Base-by-base conservation (phyloP, 2,888 invertebrate genomes). In the Eueremaeus valkanovi region DNA sequence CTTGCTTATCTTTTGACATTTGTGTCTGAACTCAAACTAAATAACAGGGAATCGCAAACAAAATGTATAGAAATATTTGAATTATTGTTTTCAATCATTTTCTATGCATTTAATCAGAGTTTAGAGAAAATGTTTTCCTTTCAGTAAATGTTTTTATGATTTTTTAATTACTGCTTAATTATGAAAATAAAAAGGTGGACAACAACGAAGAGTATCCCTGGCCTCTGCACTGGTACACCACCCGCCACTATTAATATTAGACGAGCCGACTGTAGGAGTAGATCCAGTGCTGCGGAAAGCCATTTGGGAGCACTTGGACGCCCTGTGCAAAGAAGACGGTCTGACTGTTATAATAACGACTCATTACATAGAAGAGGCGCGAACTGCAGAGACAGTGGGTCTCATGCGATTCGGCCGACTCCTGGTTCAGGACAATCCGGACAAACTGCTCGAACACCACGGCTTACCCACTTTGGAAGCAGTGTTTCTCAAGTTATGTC, bases 291-390 rank as follows among this genome's bases (percentile, higher is more conserved):
- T 95, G 0, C 80, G 84, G 78, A 81, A 82, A 77, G 82, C 93
- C 84, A 84, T 84, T 70, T 84, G 84, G 84, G 81, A 82, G 29
- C 84, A 84, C 78, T 77, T 84, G 68, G 77, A 83, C 24, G 80
- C 80, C 18, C 82, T 84, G n/a, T 81, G 83, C 5, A 78, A 80
- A 42, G 79, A 79, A 24, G 80, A 81, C 24, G 78, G 81, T 27
- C 82, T 82, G 16, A 84, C 84, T 3, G 83, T 84, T 40, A 83
- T 84, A 45, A 82, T 84, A 73, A 84, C 95, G 79, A 92, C 95
- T 82, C 92, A 96, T 88, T 96, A 96, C 82, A 95, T 95, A 78
- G 95, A 96, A 84, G 95, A 96, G 85, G 95, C 95, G 27, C 78
- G 83, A 45, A 82, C 83, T 76, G 80, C 81, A 1, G 75, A 81